These are phyloP conservation scores for Stegastes partitus DNA, from an alignment of 2,113 vertebrate species.

Conservation along the genomic window DNA sequence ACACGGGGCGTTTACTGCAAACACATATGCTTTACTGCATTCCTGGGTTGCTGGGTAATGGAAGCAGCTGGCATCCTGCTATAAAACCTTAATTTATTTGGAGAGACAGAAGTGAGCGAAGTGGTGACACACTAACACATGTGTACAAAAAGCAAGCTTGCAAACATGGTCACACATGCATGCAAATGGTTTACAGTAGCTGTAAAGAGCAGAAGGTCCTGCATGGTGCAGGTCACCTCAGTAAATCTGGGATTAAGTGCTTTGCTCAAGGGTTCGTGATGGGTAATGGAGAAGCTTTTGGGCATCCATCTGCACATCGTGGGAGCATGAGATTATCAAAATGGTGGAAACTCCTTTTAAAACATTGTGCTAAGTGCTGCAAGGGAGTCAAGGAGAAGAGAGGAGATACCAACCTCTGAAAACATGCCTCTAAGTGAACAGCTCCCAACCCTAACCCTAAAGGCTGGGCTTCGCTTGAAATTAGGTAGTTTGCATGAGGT, in stretches of 20 bases:
- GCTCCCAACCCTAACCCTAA: background rate
- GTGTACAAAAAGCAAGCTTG: slow-evolving; percentile 34
- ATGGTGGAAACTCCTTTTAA: slow-evolving; percentile 25
- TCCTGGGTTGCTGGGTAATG: slow-evolving; percentile 67
- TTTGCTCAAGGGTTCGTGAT: slow-evolving; percentile 27
- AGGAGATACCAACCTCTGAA: no score
- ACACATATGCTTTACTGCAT: slow-evolving; percentile 59
- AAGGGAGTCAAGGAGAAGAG: slow-evolving; percentile 8
- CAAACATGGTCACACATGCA: slow-evolving; percentile 45
- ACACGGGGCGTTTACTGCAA: slow-evolving; percentile 48
- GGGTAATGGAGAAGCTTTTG: slow-evolving; percentile 10
- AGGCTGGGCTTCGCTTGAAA: background rate
- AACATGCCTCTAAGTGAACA: background rate
- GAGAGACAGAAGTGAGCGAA: slow-evolving; percentile 30
- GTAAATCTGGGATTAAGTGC: slow-evolving; percentile 16
- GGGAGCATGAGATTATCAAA: slow-evolving; percentile 12
- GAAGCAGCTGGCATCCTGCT: slow-evolving; percentile 68
- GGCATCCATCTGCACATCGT: slow-evolving; percentile 6
- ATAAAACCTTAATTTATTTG: slow-evolving; percentile 70
- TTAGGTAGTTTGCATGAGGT: background rate
- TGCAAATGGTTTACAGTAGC: background rate
- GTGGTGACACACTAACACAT: slow-evolving; percentile 28
- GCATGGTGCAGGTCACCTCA: background rate
- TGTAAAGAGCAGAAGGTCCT: background rate
- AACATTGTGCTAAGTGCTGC: slow-evolving; percentile 9